Evolutionary conservation across 2,797 vertebrate genomes (phyloP), one percentile per base, ranked within the genome.

Genomic region (Artibeus jamaicensis): DNA sequence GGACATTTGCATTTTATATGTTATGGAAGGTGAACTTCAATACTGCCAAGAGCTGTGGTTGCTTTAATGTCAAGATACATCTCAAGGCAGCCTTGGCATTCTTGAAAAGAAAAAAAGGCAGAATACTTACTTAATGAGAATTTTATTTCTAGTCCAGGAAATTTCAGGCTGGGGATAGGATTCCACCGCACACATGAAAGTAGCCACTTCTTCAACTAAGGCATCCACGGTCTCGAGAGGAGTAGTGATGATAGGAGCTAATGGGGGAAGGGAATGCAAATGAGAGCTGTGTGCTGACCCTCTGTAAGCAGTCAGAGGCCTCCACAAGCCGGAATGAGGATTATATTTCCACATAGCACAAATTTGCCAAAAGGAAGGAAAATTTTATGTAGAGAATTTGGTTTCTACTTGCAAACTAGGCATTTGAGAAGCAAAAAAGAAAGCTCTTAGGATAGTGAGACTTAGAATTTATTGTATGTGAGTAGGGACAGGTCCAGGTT

Each of bases 161-260:
- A 99, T 99, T 94, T 99, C 99, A 0, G 99, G 98, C 42, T 98
- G 98, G 7, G 99, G 99, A 11, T 99, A 98, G 1, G 99, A 99
- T 96, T 99, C 99, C 92, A 99, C 99, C 6, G 99, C 99, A 89
- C 99, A 99, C 98, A 99, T 99, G 97, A 99, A 99, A 59, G 99
- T 99, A 73, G 99, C 99, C 0, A 99, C 99, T 2, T 99, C 99
- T 98, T 99, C 99, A 91, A 99, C 98, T 24, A 99, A 96, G 0
- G 99, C 98, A 50, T 99, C 99, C 91, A 99, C 98, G 0, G 99
- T 99, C 98, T 99, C 99, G 59, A 99, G 98, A 71, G 99, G 98
- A 42, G 99, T 99, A 91, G 98, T 99, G 97, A 99, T 99, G 42
- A 98, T 98, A 62, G 99, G 99, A 74, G 99, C 99, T 99, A 78